These are phyloP conservation scores for Noturus placidus DNA, from an alignment of 2,113 vertebrate species.

Conservation along the genomic window DNA sequence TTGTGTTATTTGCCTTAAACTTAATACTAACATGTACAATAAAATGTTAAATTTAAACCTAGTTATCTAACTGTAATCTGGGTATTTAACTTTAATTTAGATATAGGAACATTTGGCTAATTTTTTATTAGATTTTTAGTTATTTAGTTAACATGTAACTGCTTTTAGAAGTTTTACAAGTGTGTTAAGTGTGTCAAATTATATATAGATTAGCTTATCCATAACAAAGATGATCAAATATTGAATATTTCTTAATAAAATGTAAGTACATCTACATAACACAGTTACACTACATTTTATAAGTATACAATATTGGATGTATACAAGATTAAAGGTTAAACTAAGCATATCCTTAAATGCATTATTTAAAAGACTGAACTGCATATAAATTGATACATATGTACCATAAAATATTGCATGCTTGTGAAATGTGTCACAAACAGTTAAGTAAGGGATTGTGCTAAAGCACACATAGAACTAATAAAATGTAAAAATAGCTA, in stretches of 20 bases:
- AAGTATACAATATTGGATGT: neutral
- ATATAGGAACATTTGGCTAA: neutral
- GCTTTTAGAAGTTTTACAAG: neutral
- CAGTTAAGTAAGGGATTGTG: neutral
- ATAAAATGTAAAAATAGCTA: neutral
- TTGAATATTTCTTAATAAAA: neutral
- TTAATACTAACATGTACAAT: too few species aligned
- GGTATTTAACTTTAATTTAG: neutral
- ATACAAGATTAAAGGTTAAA: neutral
- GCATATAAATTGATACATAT: neutral
- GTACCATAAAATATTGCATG: neutral
- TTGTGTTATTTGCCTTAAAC: too few species aligned
- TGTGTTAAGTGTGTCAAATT: neutral
- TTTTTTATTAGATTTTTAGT: neutral
- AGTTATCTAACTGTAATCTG: too few species aligned
- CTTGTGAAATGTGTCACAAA: too few species aligned
- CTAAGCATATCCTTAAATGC: neutral
- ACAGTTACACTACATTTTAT: neutral
- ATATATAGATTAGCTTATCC: neutral
- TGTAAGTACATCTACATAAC: neutral
- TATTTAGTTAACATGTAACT: neutral
- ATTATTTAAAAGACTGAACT: neutral
- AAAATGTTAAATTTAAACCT: too few species aligned
- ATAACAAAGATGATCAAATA: neutral
- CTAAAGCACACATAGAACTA: neutral